Evolutionary conservation across 1,140 invertebrate species (phyloP).

Genomic region (Lethrus apterus): DNA sequence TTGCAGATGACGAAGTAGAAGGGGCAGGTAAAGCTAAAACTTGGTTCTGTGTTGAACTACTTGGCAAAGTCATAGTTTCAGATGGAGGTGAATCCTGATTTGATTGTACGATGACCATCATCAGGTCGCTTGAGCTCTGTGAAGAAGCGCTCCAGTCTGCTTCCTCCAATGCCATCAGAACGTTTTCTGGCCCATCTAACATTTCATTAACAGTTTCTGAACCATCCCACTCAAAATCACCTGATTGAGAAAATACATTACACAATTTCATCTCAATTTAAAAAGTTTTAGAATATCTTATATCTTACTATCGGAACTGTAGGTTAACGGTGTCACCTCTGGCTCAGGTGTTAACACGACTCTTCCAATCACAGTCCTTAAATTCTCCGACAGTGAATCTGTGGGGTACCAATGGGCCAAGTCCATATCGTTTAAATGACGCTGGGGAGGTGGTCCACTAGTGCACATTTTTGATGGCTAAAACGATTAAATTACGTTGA

Average conservation of each 20-base stretch:
- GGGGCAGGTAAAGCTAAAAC: constrained; percentile 21
- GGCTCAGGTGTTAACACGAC: constrained; percentile 54
- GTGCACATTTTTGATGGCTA: constrained; percentile 36
- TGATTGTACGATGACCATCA: constrained; percentile 13
- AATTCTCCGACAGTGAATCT: constrained; percentile 71
- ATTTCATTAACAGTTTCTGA: constrained; percentile 43
- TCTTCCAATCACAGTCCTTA: constrained; percentile 61
- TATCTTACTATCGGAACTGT: constrained; percentile 51
- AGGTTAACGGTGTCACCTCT: constrained; percentile 46
- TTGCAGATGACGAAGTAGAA: constrained; percentile 8
- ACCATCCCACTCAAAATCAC: constrained; percentile 56
- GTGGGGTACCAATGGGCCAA: constrained; percentile 67
- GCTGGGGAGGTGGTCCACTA: constrained; percentile 19
- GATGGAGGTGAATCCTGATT: background rate
- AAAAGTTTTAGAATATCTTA: constrained; percentile 13
- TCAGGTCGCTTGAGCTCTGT: constrained; percentile 16
- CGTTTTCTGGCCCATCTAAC: constrained; percentile 20
- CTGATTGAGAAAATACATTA: constrained; percentile 9
- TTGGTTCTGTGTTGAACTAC: constrained; percentile 6
- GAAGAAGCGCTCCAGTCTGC: constrained; percentile 12
- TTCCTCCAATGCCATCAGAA: constrained; percentile 24
- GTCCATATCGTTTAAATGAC: constrained; percentile 61
- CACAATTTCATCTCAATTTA: too few species aligned
- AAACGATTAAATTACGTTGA: constrained; percentile 12
- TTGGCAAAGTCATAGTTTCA: background rate